Evolutionary conservation across 2,888 invertebrate species (phyloP).

Genomic region (Dastarcus helophoroides): DNA sequence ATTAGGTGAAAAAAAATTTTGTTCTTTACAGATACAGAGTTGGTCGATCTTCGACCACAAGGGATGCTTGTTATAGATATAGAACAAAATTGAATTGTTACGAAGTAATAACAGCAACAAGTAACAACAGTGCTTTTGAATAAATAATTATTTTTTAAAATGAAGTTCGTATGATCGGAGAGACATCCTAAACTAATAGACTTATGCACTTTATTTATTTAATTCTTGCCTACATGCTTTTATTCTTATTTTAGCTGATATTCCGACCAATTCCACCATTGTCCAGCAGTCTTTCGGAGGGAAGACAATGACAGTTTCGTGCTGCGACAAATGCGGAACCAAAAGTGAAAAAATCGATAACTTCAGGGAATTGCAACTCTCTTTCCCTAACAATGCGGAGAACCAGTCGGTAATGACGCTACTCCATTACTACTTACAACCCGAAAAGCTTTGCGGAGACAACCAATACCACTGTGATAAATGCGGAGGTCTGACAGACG

Average conservation of each 20-base stretch:
- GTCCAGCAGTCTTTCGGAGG: constrained; percentile 70
- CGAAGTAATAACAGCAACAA: too few relatives aligned
- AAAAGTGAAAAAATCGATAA: constrained; percentile 64
- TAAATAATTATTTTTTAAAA: too few relatives aligned
- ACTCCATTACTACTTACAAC: constrained; percentile 64
- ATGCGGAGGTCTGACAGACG: constrained; percentile 65
- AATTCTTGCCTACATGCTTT: too few relatives aligned
- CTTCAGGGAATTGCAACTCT: constrained; percentile 70
- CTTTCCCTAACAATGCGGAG: constrained; percentile 47
- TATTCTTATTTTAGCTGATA: constrained; percentile 20
- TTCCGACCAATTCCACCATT: constrained; percentile 32
- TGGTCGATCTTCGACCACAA: too few relatives aligned
- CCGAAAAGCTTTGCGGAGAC: constrained; percentile 67
- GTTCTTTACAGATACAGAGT: too few relatives aligned
- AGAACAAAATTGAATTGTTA: too few relatives aligned
- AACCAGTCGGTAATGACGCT: constrained; percentile 63
- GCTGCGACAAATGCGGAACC: constrained; percentile 60
- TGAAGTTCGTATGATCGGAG: too few relatives aligned
- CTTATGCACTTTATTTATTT: too few relatives aligned
- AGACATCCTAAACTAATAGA: too few relatives aligned
- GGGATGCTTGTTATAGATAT: too few relatives aligned
- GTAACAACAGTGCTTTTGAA: too few relatives aligned
- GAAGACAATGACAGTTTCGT: constrained; percentile 58
- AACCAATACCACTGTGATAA: constrained; percentile 73
- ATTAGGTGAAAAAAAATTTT: too few relatives aligned